Evolutionary conservation across 2,113 vertebrate species (phyloP), one percentile per base, ranked within the genome.

Genomic region (Ptychochromis oligacanthus): DNA sequence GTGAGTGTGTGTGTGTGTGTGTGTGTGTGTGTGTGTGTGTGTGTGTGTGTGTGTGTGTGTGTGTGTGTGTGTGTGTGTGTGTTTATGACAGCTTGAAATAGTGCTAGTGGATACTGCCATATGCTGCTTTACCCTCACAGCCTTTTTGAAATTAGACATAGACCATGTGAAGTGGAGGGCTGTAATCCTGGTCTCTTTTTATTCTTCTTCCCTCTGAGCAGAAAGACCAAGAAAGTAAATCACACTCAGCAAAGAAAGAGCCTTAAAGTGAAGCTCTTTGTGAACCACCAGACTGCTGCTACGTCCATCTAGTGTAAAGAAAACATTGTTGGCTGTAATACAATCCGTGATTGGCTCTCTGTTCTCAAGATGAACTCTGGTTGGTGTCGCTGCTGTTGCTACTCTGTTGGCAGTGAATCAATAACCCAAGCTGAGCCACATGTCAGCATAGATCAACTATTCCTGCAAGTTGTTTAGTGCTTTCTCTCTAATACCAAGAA

Each of bases 141-240:
- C 55, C 79, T 64, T 81, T 26, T 88, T 17, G 40, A 57, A 34
- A 60, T 87, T 61, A 84, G 40, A 75, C 54, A 22, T 2, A 2
- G 11, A 7, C 31, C 13, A 31, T 38, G 22, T 72, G n/a, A 81
- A 79, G 67, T 67, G 31, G 28, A 49, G 5, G 24, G 57, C 4
- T 31, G 2, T 49, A 49, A 77, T 72, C 40, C 57, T 74, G 3
- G 18, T 34, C 22, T 43, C 62, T 52, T 52, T 72, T 46, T 46
- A 52, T 20, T 5, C 43, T 31, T 31, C 65, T 52, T n/a, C 52
- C 14, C 65, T 52, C 65, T 1, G 67, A 72, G 46, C 18, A n/a
- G 26, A n/a, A 52, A 54, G 67, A 40, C 67, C 67, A 13, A 12
- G 2, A 0, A 3, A 72, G 26, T 52, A 31, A 72, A 72, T 72